Conservation (phyloP, 2,113 vertebrate genomes). For the Polypterus bichir region DNA sequence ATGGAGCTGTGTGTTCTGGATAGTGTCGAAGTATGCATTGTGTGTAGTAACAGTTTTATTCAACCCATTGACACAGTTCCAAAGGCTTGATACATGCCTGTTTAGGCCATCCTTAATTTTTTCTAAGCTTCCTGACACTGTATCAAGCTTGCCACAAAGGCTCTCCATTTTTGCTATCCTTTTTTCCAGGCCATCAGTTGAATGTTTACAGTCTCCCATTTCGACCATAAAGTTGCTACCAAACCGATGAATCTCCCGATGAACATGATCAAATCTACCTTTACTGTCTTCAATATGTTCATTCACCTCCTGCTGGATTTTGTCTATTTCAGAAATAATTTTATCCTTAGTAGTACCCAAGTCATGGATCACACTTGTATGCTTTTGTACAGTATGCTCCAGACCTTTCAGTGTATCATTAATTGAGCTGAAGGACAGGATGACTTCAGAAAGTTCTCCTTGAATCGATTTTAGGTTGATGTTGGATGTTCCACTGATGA, state of each 20-base stretch:
- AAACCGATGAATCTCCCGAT: conserved; percentile 39
- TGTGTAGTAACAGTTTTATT: conserved; percentile 58
- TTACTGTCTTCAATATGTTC: conserved; percentile 51
- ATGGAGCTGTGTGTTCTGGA: conserved; percentile 54
- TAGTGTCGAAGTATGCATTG: conserved; percentile 49
- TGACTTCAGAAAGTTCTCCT: conserved; percentile 54
- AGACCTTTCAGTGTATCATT: conserved; percentile 66
- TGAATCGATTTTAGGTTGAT: conserved; percentile 63
- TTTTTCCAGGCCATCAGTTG: conserved; percentile 47
- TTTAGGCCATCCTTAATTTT: conserved; percentile 66
- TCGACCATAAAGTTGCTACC: conserved; percentile 41
- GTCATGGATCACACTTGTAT: conserved; percentile 50
- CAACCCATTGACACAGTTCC: conserved; percentile 61
- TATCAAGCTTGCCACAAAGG: conserved; percentile 61
- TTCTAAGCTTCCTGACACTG: conserved; percentile 52
- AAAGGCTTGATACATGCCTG: conserved; percentile 67
- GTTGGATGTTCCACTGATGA: conserved; percentile 44
- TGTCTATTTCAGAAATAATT: conserved; percentile 62
- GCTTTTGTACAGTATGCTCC: conserved; percentile 54
- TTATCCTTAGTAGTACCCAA: conserved; percentile 51
- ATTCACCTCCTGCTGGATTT: conserved; percentile 50
- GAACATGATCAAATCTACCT: conserved; percentile 45
- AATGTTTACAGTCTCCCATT: conserved; percentile 41
- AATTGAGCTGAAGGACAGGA: conserved; percentile 56
- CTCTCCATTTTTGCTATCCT: conserved; percentile 68